Percentiles rank a stretch among this genome's conserved stretches.
Conservation (phyloP, 2,888 invertebrate species). For the Sarcophaga rosellei region DNA sequence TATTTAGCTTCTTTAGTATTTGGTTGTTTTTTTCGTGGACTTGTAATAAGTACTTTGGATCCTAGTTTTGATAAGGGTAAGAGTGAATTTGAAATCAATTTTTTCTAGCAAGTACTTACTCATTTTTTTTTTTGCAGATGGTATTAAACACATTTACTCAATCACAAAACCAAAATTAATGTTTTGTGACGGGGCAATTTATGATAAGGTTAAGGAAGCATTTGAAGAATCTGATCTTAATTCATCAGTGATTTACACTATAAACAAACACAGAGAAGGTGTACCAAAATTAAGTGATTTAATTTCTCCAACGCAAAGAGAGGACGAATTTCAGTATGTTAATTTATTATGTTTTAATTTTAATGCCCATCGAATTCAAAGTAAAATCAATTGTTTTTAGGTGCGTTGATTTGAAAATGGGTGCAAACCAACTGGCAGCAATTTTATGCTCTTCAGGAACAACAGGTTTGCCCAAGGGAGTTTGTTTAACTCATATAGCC, state of each 20-base stretch:
- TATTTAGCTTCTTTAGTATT: constrained; percentile 66
- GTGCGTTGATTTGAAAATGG: constrained; percentile 70
- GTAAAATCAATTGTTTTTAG: constrained; percentile 58
- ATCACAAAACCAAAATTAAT: constrained; percentile 72
- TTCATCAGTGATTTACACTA: constrained; percentile 67
- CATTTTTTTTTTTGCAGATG: constrained; percentile 64
- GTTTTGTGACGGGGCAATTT: constrained; percentile 71
- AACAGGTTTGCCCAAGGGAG: constrained; percentile 76
- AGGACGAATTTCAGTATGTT: constrained; percentile 11
- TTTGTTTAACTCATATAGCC: constrained; percentile 64
- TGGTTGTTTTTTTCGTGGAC: constrained; percentile 63
- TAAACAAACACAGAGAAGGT: constrained; percentile 69
- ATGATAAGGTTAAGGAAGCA: constrained; percentile 62
- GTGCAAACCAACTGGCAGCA: constrained; percentile 39
- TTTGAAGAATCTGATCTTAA: constrained; percentile 61
- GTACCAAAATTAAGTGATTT: constrained; percentile 54
- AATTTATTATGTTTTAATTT: constrained; percentile 10
- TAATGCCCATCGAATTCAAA: neutral
- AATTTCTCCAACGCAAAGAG: constrained; percentile 7
- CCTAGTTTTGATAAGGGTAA: constrained; percentile 59
- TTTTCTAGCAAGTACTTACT: neutral
- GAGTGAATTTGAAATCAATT: neutral
- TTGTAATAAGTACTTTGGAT: constrained; percentile 65
- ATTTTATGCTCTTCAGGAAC: constrained; percentile 77
- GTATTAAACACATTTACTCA: constrained; percentile 70